These are phyloP conservation scores for Lampropteryx suffumata DNA, from an alignment of 2,888 invertebrate species.

Conservation along the genomic window DNA sequence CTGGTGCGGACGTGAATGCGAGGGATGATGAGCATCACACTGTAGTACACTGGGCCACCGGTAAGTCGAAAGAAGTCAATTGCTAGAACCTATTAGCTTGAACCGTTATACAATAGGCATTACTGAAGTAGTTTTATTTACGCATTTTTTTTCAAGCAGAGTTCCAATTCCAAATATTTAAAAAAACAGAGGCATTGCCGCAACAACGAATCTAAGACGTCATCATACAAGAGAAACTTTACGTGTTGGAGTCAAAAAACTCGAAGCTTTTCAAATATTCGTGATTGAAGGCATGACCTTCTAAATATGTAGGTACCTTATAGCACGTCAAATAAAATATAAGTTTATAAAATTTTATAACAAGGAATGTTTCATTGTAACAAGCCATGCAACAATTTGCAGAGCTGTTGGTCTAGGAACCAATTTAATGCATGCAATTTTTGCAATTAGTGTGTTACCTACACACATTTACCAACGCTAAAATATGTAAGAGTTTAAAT, in stretches of 20 bases:
- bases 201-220: too few relatives aligned
- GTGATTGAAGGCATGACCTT: too few relatives aligned
- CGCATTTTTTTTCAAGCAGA: too few relatives aligned
- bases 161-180: too few relatives aligned
- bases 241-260: too few relatives aligned
- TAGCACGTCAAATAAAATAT: neutral
- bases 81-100: too few relatives aligned
- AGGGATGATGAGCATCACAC: conserved; percentile 97
- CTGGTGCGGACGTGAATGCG: conserved; percentile 94
- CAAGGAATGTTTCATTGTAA: conserved; percentile 15
- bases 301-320: too few relatives aligned
- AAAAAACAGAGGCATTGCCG: too few relatives aligned
- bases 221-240: too few relatives aligned
- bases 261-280: too few relatives aligned
- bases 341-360: conserved; percentile 12
- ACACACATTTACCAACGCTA: conserved; percentile 7
- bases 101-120: too few relatives aligned
- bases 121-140: too few relatives aligned
- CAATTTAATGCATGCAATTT: conserved; percentile 26
- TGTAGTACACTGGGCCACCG: conserved; percentile 99
- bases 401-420: conserved; percentile 17
- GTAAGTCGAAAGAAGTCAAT: conserved; percentile 85
- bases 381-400: conserved; percentile 19
- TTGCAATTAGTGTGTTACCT: conserved; percentile 12
- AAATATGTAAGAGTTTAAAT: conserved; percentile 2